phyloP scores from a whole-genome alignment of 2,888 invertebrate species.

The Agrotis puta region DNA sequence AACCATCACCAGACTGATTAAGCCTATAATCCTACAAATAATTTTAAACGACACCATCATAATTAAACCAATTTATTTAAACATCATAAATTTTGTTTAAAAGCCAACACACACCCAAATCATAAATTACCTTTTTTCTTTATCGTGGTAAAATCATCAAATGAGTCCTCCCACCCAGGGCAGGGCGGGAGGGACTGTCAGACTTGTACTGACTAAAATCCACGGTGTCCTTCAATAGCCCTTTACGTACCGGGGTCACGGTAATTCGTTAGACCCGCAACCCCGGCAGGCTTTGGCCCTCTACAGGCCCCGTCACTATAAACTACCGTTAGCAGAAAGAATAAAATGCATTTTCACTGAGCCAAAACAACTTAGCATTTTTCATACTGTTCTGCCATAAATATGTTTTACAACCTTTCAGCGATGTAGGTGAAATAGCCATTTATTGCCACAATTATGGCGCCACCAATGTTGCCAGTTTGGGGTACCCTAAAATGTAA shows the following conservation, averaged over 20 bases:
- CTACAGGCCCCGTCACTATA: no score
- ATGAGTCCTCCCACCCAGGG: no score
- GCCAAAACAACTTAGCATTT: conserved; percentile 50
- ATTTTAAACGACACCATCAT: not conserved
- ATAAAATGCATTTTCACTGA: conserved; percentile 14
- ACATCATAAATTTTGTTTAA: not conserved
- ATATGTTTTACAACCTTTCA: conserved; percentile 62
- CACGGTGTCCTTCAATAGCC: no score
- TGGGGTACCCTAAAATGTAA: conserved; percentile 43
- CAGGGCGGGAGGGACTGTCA: no score
- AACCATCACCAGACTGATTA: no score
- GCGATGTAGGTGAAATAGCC: conserved; percentile 55
- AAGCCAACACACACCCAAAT: not conserved
- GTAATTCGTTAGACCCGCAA: no score
- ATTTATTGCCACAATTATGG: conserved; percentile 63
- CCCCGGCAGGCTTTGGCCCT: no score
- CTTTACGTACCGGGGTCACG: no score
- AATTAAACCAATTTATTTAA: not conserved
- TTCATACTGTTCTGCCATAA: conserved; percentile 58
- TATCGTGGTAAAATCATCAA: no score
- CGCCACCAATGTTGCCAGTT: conserved; percentile 39
- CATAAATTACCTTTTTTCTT: conserved; percentile 5
- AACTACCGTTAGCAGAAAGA: no score
- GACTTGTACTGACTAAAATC: no score
- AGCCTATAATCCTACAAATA: not conserved